Evolutionary conservation across 2,797 vertebrate species (phyloP), one percentile per base, ranked within the genome.

Genomic region (Macrochelys suwanniensis): DNA sequence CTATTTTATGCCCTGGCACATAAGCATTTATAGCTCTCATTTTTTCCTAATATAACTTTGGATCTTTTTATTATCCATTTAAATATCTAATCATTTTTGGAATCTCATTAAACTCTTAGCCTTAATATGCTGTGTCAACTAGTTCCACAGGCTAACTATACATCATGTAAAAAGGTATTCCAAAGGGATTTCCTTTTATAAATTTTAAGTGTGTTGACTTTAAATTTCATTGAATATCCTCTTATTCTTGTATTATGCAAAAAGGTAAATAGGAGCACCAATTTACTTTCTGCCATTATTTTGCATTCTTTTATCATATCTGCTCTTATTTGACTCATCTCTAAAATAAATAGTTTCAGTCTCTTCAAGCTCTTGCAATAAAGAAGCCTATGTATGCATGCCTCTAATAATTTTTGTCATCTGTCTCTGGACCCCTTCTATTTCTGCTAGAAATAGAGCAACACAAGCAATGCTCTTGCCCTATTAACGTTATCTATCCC

Each of bases 21-120:
- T 33, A n/a, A n/a, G 28, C 31, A 31, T 33, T 61, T 33, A 61
- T 61, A 61, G 7, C 28, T 13, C 31, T 7, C 15, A 61, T n/a
- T 61, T 61, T 61, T 84, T 53, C n/a, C 80, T 31, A 49, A 6
- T 10, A 25, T 57, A 57, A 88, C 54, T 87, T 49, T 26, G 47
- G 71, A 47, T 83, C 21, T 49, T 85, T n/a, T 15, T 33, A 37
- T 0, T 26, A 11, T 31, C 59, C 1, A 15, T 13, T 91, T 0
- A 0, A 28, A 12, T 1, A 61, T 61, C 59, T 61, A 61, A 61
- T 61, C 37, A 25, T 11, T 74, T 42, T 74, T 74, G 37, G 37
- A 74, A 23, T 45, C 21, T 74, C 45, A 74, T 7, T 71, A 71
- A 11, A 37, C 37, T 71, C n/a, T 74, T 74, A 42, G 68, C 16